Base-by-base conservation (phyloP, 2,888 invertebrate species). In the Scelioninae gen. 2 region DNA sequence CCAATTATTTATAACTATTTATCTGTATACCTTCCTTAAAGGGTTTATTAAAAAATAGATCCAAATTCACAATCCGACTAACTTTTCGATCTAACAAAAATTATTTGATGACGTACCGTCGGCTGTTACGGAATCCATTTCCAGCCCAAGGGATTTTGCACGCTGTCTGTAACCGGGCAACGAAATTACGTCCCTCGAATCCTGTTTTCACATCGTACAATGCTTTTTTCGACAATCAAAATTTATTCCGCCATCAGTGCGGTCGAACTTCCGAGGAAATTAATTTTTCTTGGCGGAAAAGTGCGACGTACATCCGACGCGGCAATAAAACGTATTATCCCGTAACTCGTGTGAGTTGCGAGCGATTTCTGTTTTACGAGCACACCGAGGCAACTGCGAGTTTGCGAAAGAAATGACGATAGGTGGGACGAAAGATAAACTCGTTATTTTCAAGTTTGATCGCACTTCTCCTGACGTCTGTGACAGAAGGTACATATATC, bases 391-490 rank as follows among this genome's bases (percentile, higher is more conserved):
- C 60, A 55, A 71, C 73, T 73, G 65, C 10, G 58, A 64, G 53
- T 52, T 48, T 19, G 45, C 52, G 33, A 33, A 63, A 48, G 63
- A 60, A 71, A 70, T 52, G 28, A 35, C 48, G 19, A 39, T 28
- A 46, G 64, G 25, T 74, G 73, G 69, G 64, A 53, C 55, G 65
- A 65, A 79, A 79, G 77, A 81, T 76, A 79, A 80, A 80, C 80
- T 82, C 79, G 79, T 82, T 83, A 82, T 79, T 78, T 76, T 76
- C 57, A 75, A 81, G 78, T 80, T 79, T 79, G 78, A 81, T 80
- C 79, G 46, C 67, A 57, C 73, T 57, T 58, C 61, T 19, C 3
- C 33, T 50, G 67, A 64, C 67, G 58, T 11, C 61, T 71, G 50
- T 48, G 60, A 58, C 35, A 61, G 45, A 41, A 53, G 53, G 77